A percentile compares a stretch with the other conserved stretches of the same genome.
These are phyloP conservation scores for Trogon surrucura DNA, from an alignment of 2,113 vertebrate genomes.

Conservation along the genomic window DNA sequence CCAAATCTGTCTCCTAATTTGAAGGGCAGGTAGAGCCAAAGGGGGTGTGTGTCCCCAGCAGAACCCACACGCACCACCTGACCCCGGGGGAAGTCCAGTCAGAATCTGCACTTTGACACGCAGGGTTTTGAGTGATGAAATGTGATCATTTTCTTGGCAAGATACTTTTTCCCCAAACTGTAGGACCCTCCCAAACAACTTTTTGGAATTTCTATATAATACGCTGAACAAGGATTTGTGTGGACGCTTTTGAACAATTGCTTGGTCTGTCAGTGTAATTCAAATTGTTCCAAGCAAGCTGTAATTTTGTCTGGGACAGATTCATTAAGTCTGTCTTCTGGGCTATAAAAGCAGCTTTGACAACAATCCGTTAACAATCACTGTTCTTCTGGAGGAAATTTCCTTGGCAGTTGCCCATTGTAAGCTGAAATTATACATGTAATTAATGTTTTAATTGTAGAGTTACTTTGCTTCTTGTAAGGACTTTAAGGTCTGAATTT, in stretches of 20 bases:
- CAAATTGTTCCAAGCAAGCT: not conserved
- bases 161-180: not conserved
- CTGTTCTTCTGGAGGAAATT: not conserved
- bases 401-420: not conserved
- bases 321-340: not conserved
- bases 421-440: not conserved
- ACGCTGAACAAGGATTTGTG: not conserved
- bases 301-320: not conserved
- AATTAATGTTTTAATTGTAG: not conserved
- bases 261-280: not conserved
- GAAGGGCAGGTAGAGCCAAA: not conserved
- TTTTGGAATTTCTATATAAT: not conserved
- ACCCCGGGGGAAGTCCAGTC: not conserved
- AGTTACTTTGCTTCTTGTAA: not conserved
- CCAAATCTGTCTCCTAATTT: not conserved
- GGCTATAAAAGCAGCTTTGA: not conserved
- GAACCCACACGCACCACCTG: not conserved
- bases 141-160: not conserved
- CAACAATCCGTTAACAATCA: not conserved
- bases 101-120: not conserved
- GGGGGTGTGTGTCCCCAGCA: not conserved
- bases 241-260: not conserved
- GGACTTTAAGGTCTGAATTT: not conserved
- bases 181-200: not conserved
- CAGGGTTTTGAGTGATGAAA: not conserved